Percentiles rank a stretch among this genome's conserved stretches.
Evolutionary conservation across 2,113 vertebrate genomes (phyloP).

Genomic region (Oreochromis tanganicae): DNA sequence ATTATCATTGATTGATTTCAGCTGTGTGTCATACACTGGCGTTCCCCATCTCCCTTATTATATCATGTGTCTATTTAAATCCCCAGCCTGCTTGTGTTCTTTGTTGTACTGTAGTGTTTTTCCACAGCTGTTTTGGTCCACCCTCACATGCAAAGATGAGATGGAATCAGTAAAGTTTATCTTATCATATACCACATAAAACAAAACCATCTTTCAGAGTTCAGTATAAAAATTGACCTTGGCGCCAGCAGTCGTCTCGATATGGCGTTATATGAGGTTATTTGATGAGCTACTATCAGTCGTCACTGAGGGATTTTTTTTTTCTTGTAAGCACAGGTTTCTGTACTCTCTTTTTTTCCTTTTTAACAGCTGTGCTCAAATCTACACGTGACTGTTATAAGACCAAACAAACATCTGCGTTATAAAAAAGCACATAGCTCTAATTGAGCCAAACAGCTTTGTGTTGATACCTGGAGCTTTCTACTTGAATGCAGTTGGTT

Average conservation of each 20-base stretch:
- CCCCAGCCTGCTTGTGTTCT: neutral
- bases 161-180: neutral
- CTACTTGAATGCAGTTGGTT: conserved; percentile 64
- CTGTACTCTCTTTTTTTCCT: neutral
- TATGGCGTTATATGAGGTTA: conserved; percentile 62
- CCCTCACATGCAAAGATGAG: neutral
- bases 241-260: conserved; percentile 45
- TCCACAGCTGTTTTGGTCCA: neutral
- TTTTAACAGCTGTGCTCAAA: neutral
- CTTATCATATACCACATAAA: neutral
- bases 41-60: neutral
- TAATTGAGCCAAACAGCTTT: neutral
- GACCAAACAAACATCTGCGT: neutral
- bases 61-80: neutral
- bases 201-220: neutral
- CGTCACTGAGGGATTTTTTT: conserved; percentile 31
- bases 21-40: neutral
- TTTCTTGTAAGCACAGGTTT: conserved; percentile 51
- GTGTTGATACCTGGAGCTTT: conserved; percentile 49
- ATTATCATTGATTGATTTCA: neutral
- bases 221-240: conserved; percentile 23
- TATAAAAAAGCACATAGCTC: neutral
- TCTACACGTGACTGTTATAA: neutral
- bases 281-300: conserved; percentile 64
- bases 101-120: neutral